Evolutionary conservation across 2,888 invertebrate species (phyloP), one percentile per base, ranked within the genome.

Genomic region (Heterodera filipjevi): DNA sequence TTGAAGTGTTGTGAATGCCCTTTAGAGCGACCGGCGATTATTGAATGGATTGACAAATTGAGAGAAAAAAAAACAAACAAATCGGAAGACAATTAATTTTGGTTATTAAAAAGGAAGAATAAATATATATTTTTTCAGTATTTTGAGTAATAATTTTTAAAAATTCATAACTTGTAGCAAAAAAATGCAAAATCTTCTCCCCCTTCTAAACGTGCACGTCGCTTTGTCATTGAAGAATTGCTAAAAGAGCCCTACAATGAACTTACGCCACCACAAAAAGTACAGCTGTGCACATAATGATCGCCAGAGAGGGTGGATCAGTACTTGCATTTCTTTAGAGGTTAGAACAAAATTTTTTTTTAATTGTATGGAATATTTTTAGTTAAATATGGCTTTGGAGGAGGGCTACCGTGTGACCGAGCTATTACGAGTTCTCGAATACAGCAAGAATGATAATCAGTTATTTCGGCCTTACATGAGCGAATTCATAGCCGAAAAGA

Each of bases 151-250:
- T n/a, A n/a, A n/a, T n/a, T n/a, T n/a, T n/a, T n/a, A n/a, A n/a
- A n/a, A n/a, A n/a, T n/a, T n/a, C n/a, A n/a, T n/a, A n/a, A n/a
- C n/a, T n/a, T 49, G 10, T 16, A 19, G 3, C n/a, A n/a, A 14
- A 49, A 49, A 49, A 49, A 49, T 49, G 49, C 16, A 12, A 0
- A 49, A 49, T n/a, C n/a, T 16, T 32, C 72, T 71, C 71, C 71
- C 22, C 71, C 71, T 19, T 35, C 71, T 32, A 71, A 71, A 71
- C 32, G 35, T 3, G 19, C 72, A 19, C 35, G 72, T 35, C 32
- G 32, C 1, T 72, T 72, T 39, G 39, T 72, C 22, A 72, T 72
- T 39, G 72, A 72, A 72, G 32, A 72, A 1, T 8, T 72, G 16
- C 32, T 72, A 44, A 8, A 8, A 8, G 59, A 59, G 49, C 49